These are phyloP conservation scores for Nephrotoma flavescens DNA, from an alignment of 2,888 invertebrate species.

Conservation along the genomic window DNA sequence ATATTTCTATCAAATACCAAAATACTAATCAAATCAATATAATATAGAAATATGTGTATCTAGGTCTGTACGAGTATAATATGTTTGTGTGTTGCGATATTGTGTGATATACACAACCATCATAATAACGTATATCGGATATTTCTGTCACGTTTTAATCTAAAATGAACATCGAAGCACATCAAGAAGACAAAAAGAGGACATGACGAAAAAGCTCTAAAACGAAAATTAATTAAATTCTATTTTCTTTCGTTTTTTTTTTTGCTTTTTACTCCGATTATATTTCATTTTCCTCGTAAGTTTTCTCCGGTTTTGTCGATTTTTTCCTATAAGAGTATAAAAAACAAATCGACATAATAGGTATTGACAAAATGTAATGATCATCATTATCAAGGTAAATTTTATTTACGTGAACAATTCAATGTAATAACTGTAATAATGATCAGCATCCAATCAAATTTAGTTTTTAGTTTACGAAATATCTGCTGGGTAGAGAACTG, in stretches of 20 bases:
- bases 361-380: not conserved
- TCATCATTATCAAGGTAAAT: not conserved
- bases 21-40: not conserved
- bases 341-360: not conserved
- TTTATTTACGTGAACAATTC: not conserved
- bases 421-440: not conserved
- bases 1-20: not conserved
- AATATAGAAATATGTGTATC: not conserved
- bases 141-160: not conserved
- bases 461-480: not conserved
- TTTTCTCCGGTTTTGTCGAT: not conserved
- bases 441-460: not conserved
- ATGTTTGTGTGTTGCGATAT: not conserved
- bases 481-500: not conserved
- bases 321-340: not conserved
- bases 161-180: not conserved
- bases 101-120: not conserved
- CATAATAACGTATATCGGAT: not conserved
- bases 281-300: not conserved
- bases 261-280: not conserved
- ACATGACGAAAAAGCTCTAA: not conserved
- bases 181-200: not conserved
- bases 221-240: not conserved
- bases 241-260: not conserved
- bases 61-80: not conserved